Evolutionary conservation across 2,888 invertebrate genomes (phyloP).

Genomic region (Auanema freiburgensis): DNA sequence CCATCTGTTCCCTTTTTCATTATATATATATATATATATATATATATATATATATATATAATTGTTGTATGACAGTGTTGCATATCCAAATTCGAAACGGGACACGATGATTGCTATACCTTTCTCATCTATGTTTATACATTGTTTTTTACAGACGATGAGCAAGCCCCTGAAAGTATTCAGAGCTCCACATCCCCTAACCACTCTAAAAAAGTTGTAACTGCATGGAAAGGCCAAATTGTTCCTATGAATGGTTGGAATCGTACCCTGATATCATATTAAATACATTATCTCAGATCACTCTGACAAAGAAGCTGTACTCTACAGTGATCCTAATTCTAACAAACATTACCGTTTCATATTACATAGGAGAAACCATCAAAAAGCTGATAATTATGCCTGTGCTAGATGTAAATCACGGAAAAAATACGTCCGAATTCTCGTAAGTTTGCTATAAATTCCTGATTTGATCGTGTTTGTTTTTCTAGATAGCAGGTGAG

Average conservation of each 20-base stretch:
- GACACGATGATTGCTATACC: no score
- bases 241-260: constrained; percentile 22
- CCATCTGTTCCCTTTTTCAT: no score
- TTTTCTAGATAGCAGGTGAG: constrained; percentile 17
- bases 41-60: no score
- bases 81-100: no score
- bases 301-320: constrained; percentile 19
- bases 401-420: constrained; percentile 21
- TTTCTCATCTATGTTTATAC: no score
- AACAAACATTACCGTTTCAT: constrained; percentile 16
- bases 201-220: not conserved
- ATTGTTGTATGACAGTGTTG: no score
- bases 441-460: constrained; percentile 10
- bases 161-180: no score
- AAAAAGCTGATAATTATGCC: constrained; percentile 24
- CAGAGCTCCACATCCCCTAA: no score
- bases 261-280: not conserved
- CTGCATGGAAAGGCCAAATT: constrained; percentile 19
- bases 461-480: not conserved
- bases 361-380: constrained; percentile 19
- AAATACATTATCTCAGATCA: constrained; percentile 14
- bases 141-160: no score
- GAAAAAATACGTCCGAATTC: constrained; percentile 20
- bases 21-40: no score
- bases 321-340: constrained; percentile 11